These are phyloP conservation scores for Sebastes kiyomatsui DNA, from an alignment of 2,797 vertebrate species.

Conservation along the genomic window DNA sequence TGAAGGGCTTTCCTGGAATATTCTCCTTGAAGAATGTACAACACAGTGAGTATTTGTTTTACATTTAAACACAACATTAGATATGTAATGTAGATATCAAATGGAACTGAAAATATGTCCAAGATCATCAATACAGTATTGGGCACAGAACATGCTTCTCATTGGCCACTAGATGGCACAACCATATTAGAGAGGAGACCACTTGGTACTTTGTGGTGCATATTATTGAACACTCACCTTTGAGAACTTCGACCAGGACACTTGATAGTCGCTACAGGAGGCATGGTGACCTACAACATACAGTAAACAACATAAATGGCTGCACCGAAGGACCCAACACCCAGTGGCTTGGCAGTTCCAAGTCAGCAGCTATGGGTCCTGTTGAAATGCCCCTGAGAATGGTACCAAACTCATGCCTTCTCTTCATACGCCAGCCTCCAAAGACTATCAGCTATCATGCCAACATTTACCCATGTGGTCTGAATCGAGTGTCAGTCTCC, in stretches of 20 bases:
- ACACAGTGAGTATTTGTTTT: not conserved
- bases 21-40: conserved; percentile 84
- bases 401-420: not conserved
- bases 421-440: not conserved
- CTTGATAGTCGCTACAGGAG: conserved; percentile 87
- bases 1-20: conserved; percentile 92
- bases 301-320: not conserved
- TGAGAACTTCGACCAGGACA: conserved; percentile 95
- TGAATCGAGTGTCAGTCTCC: not conserved
- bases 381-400: not conserved
- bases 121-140: not conserved
- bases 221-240: conserved; percentile 83
- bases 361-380: not conserved
- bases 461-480: not conserved
- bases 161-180: conserved; percentile 19
- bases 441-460: not conserved
- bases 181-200: not conserved
- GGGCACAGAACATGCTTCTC: not conserved
- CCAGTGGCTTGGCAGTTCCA: not conserved
- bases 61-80: not conserved
- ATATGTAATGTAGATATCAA: not conserved
- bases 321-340: not conserved
- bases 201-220: accelerated
- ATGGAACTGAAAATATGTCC: no score
- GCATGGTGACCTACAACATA: conserved; percentile 84